A percentile compares a stretch with the other conserved stretches of the same genome.
Conservation (phyloP, 2,888 invertebrate species). For the Drosophila meridionalis region DNA sequence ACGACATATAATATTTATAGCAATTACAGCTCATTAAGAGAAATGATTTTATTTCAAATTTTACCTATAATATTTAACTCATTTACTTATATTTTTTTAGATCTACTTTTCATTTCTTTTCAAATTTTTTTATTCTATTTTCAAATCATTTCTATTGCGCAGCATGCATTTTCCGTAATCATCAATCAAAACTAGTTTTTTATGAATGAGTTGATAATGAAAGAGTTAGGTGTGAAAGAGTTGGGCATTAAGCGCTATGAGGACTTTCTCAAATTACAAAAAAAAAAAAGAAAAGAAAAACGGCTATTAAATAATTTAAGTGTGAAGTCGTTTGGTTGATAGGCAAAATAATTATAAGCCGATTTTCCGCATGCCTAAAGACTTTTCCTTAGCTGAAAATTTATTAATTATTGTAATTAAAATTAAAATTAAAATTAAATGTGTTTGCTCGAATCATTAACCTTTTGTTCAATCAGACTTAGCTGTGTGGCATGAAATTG, state of each 20-base stretch:
- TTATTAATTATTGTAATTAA: not conserved
- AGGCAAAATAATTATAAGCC: not conserved
- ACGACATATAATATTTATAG: not conserved
- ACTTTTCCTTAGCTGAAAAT: not conserved
- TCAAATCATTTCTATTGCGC: not conserved
- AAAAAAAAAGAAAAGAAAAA: not conserved
- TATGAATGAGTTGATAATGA: not conserved
- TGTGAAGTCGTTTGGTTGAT: not conserved
- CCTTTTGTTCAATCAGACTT: not conserved
- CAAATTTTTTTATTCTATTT: not conserved
- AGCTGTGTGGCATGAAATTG: not conserved
- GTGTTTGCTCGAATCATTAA: not conserved
- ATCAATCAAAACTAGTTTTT: not conserved
- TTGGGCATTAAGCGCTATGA: not conserved
- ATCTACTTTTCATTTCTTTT: not conserved
- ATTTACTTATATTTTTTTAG: too few species aligned
- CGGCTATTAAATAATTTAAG: not conserved
- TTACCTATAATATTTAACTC: not conserved
- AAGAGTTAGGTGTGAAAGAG: not conserved
- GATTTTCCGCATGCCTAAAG: conserved; percentile 1
- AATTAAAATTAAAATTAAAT: not conserved
- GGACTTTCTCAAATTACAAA: not conserved
- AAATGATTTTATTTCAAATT: not conserved
- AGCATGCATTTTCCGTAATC: not conserved
- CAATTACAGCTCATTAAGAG: not conserved